These are phyloP conservation scores for Proales similis DNA, from an alignment of 1,140 invertebrate species.

Conservation along the genomic window DNA sequence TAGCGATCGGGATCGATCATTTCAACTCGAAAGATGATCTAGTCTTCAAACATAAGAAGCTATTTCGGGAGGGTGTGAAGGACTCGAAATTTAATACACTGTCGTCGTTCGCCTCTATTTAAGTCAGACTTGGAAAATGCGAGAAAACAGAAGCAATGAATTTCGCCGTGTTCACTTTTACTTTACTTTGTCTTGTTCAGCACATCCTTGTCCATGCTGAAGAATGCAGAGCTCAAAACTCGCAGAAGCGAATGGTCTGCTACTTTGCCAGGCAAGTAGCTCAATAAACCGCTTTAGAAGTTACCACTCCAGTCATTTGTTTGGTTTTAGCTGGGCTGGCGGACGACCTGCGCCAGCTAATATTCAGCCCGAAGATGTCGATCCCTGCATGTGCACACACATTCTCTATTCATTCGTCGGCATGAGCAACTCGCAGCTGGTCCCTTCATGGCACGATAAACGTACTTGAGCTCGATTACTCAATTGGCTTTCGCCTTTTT, in stretches of 20 bases:
- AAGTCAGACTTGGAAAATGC: too few species aligned
- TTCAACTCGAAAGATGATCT: too few species aligned
- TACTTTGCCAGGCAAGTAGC: slow-evolving; percentile 34
- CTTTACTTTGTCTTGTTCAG: too few species aligned
- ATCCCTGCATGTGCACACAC: slow-evolving; percentile 68
- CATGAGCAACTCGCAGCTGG: slow-evolving; percentile 54
- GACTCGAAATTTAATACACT: too few species aligned
- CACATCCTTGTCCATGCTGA: too few species aligned
- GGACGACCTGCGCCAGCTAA: slow-evolving; percentile 42
- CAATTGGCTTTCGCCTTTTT: not conserved
- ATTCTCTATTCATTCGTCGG: slow-evolving; percentile 70
- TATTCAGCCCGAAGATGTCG: slow-evolving; percentile 61
- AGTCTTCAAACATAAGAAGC: too few species aligned
- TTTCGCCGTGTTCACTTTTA: too few species aligned
- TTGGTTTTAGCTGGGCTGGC: slow-evolving; percentile 43
- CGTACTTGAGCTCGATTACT: slow-evolving; percentile 39
- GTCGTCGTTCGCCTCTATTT: too few species aligned
- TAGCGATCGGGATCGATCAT: too few species aligned
- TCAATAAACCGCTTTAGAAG: not conserved
- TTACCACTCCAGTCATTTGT: not conserved
- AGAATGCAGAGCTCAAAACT: slow-evolving; percentile 30
- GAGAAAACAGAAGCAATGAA: too few species aligned
- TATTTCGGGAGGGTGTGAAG: too few species aligned
- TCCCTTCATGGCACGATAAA: slow-evolving; percentile 46
- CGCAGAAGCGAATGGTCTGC: slow-evolving; percentile 15